Evolutionary conservation across 1,140 invertebrate species (phyloP).

Genomic region (Drosophila watanabei): DNA sequence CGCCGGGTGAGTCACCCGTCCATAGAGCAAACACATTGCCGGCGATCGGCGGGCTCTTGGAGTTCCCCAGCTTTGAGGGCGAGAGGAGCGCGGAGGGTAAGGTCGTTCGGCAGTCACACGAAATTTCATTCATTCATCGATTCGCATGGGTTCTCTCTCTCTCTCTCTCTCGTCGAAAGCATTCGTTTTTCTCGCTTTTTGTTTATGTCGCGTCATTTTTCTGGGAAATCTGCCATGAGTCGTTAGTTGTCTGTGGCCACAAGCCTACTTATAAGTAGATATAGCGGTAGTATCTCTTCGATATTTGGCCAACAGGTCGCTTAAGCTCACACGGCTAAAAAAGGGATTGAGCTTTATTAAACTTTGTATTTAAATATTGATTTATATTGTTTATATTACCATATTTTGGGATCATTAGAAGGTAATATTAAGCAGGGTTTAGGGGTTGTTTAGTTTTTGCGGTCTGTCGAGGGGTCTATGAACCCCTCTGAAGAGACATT

Average conservation of each 20-base stretch:
- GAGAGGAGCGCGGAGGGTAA: slow-evolving; percentile 26
- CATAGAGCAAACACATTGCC: slow-evolving; percentile 27
- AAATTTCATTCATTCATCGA: slow-evolving; percentile 82
- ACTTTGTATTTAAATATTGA: background rate
- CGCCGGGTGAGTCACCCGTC: slow-evolving; percentile 49
- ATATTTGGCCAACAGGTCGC: slow-evolving; percentile 39
- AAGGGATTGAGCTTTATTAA: background rate
- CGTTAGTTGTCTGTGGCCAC: slow-evolving; percentile 34
- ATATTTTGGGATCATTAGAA: background rate
- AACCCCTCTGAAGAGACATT: background rate
- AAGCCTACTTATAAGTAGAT: slow-evolving; percentile 4
- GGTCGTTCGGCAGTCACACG: slow-evolving; percentile 60
- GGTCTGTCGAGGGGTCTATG: background rate
- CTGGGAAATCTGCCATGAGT: slow-evolving; percentile 76
- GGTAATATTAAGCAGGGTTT: background rate
- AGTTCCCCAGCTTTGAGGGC: slow-evolving; percentile 61
- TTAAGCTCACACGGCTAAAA: slow-evolving; percentile 8
- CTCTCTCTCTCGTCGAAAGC: background rate
- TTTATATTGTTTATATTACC: background rate
- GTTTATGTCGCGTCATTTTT: slow-evolving; percentile 63
- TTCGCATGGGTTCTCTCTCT: slow-evolving; percentile 25
- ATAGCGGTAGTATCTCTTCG: slow-evolving; percentile 5
- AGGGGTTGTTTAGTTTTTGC: background rate
- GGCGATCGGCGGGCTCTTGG: slow-evolving; percentile 27
- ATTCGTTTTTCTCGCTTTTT: slow-evolving; percentile 23